Percentiles rank a stretch among this genome's conserved stretches.
Conservation (phyloP, 2,113 vertebrate species). For the Barnardius zonarius region DNA sequence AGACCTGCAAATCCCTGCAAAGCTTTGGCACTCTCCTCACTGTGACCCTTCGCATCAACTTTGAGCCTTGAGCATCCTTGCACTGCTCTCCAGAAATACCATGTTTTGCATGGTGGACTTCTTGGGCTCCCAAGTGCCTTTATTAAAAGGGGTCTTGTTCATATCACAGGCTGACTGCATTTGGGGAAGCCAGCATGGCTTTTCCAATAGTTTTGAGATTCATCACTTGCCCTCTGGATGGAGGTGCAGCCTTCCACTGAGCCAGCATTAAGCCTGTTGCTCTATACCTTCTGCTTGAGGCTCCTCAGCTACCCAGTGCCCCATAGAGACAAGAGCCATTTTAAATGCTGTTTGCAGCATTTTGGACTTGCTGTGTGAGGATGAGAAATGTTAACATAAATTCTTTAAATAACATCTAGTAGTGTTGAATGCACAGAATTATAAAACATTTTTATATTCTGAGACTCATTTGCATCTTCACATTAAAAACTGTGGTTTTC, state of each 20-base stretch:
- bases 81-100: neutral
- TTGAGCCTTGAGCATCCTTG: neutral
- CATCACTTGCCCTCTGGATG: neutral
- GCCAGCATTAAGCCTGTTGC: neutral
- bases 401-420: slow-evolving; percentile 61
- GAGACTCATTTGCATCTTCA: slow-evolving; percentile 63
- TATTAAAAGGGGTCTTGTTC: neutral
- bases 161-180: rapidly evolving
- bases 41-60: neutral
- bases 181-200: rapidly evolving
- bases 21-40: neutral
- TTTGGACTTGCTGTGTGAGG: slow-evolving; percentile 36
- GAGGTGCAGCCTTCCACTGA: neutral
- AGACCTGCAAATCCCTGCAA: neutral
- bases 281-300: neutral
- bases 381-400: slow-evolving; percentile 62
- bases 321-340: neutral
- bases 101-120: rapidly evolving
- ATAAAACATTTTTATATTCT: slow-evolving; percentile 64
- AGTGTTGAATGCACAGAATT: slow-evolving; percentile 60
- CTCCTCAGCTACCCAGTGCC: neutral
- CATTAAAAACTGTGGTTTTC: slow-evolving; percentile 61
- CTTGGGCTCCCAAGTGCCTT: neutral
- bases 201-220: neutral
- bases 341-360: slow-evolving; percentile 44